Evolutionary conservation across 2,113 vertebrate species (phyloP).

Genomic region (Antechinus flavipes): DNA sequence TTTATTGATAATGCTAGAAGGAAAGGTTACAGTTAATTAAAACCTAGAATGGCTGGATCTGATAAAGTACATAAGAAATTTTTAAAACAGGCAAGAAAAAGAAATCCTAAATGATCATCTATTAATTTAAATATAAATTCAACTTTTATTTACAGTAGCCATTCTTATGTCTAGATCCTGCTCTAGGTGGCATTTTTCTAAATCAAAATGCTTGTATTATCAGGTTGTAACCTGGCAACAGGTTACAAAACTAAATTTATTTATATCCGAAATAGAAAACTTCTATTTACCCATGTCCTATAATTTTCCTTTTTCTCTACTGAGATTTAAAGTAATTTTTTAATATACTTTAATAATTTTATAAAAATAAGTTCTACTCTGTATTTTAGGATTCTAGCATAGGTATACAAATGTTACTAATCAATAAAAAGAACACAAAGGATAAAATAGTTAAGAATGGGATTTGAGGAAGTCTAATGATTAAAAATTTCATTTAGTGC

Average conservation of each 20-base stretch:
- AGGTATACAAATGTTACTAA: constrained; percentile 20
- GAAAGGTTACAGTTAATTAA: constrained; percentile 59
- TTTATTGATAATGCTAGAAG: constrained; percentile 89
- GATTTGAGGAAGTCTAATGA: constrained; percentile 17
- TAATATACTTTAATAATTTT: constrained; percentile 29
- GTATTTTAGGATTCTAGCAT: constrained; percentile 5
- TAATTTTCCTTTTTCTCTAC: constrained; percentile 23
- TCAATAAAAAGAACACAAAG: constrained; percentile 22
- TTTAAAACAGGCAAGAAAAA: constrained; percentile 58
- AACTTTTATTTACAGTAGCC: constrained; percentile 37
- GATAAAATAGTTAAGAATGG: constrained; percentile 1
- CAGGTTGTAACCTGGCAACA: not conserved
- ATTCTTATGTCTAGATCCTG: constrained; percentile 4
- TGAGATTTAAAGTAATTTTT: constrained; percentile 39
- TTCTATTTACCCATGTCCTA: not conserved
- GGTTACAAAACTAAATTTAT: constrained; percentile 50
- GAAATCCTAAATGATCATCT: not conserved
- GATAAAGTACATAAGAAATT: constrained; percentile 47
- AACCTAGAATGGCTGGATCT: constrained; percentile 19
- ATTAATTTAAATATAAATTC: constrained; percentile 58
- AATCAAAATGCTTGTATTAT: not conserved
- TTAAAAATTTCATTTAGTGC: constrained; percentile 7
- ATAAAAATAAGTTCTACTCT: constrained; percentile 40
- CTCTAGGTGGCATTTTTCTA: constrained; percentile 15
- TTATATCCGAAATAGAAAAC: not conserved